Evolutionary conservation across 2,113 vertebrate genomes (phyloP).

Genomic region (Cranoglanis bouderius): DNA sequence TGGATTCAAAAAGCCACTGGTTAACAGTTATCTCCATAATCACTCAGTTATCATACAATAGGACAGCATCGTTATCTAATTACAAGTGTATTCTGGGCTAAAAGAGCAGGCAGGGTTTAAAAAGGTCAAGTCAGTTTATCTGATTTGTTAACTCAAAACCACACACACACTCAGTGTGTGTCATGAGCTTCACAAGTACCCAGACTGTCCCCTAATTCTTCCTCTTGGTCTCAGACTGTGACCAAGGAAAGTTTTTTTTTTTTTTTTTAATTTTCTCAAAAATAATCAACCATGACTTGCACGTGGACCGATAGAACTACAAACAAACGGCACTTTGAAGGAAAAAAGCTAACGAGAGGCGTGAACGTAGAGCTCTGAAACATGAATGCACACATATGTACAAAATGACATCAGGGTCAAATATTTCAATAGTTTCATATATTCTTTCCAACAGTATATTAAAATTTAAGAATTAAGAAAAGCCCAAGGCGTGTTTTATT

Average conservation of each 20-base stretch:
- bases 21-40: not conserved
- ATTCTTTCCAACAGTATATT: not conserved
- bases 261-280: not conserved
- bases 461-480: not conserved
- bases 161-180: not conserved
- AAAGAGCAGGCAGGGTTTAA: conserved; percentile 5
- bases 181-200: conserved; percentile 26
- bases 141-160: conserved; percentile 35
- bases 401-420: not conserved
- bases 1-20: not conserved
- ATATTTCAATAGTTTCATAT: not conserved
- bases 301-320: conserved; percentile 2
- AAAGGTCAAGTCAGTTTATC: conserved; percentile 29
- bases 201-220: conserved; percentile 18
- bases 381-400: not conserved
- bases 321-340: conserved; percentile 6
- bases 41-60: not conserved
- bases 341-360: not conserved
- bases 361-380: not conserved
- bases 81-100: not conserved
- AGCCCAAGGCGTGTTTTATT: not conserved
- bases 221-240: not conserved
- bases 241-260: not conserved
- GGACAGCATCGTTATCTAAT: not conserved
- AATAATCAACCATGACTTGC: conserved; percentile 24